These are phyloP conservation scores for Aurelia aurita complex sp. Pacific DNA, from an alignment of 30 jellyfish, hydroid and myxozoan species.

Conservation along the genomic window DNA sequence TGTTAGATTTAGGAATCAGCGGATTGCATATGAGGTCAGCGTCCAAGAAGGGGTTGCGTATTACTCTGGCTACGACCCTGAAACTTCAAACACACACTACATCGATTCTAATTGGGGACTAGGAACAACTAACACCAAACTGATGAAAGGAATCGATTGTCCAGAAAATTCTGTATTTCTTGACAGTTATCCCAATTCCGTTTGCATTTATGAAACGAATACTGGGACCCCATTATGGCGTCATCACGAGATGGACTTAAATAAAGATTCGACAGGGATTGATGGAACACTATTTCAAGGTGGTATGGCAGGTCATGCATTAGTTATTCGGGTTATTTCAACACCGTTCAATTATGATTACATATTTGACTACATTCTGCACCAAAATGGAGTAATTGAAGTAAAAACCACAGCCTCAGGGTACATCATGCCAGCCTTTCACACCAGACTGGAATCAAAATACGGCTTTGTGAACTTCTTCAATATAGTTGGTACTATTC, in stretches of 20 bases:
- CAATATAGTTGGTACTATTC: slow-evolving; percentile 59
- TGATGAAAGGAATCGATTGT: slow-evolving; percentile 66
- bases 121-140: slow-evolving; percentile 49
- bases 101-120: slow-evolving; percentile 57
- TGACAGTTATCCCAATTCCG: slow-evolving; percentile 38
- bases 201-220: slow-evolving; percentile 73
- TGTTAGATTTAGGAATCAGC: slow-evolving; percentile 38
- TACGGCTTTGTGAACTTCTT: slow-evolving; percentile 58
- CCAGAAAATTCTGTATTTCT: slow-evolving; percentile 55
- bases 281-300: slow-evolving; percentile 47
- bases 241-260: slow-evolving; percentile 40
- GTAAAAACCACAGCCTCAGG: slow-evolving; percentile 73
- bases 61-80: slow-evolving; percentile 69
- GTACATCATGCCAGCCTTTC: slow-evolving; percentile 52
- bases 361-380: slow-evolving; percentile 49
- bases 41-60: slow-evolving; percentile 62
- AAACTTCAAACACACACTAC: slow-evolving; percentile 48
- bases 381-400: slow-evolving; percentile 72
- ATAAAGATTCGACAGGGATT: slow-evolving; percentile 20
- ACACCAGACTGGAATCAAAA: slow-evolving; percentile 29
- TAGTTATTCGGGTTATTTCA: slow-evolving; percentile 54
- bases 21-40: slow-evolving; percentile 76
- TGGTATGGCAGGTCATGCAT: slow-evolving; percentile 70
- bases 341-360: slow-evolving; percentile 75
- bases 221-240: slow-evolving; percentile 78